Conservation (phyloP, 2,113 vertebrate species). For the Dendropsophus ebraccatus region DNA sequence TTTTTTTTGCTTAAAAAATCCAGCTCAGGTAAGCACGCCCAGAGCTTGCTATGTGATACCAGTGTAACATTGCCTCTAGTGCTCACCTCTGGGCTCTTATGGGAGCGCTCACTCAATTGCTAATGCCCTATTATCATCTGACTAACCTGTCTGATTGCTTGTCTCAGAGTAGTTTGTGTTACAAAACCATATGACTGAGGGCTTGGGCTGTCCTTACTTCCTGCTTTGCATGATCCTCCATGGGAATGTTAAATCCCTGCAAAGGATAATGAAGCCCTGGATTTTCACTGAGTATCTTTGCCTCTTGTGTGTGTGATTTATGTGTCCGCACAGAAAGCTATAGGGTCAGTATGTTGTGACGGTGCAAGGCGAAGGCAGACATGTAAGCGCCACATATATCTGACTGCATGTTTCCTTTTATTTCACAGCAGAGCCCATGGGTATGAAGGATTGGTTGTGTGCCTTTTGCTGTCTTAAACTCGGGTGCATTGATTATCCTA, state of each 20-base stretch:
- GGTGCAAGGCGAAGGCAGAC: background rate
- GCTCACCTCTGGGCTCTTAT: background rate
- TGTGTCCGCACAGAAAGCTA: background rate
- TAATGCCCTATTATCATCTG: conserved; percentile 10
- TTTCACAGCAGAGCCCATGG: conserved; percentile 63
- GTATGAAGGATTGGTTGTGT: conserved; percentile 66
- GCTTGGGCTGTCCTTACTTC: background rate
- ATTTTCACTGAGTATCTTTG: background rate
- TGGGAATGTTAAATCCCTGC: conserved; percentile 7
- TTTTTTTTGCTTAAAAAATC: too few species aligned
- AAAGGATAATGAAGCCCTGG: background rate
- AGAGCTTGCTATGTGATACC: too few species aligned
- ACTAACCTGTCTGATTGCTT: background rate
- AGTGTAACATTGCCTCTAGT: background rate
- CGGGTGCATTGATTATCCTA: conserved; percentile 48
- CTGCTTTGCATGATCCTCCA: background rate
- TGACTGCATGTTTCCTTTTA: background rate
- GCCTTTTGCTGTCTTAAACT: conserved; percentile 62
- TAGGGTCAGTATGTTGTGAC: background rate
- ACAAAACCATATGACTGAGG: background rate
- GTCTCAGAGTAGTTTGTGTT: background rate
- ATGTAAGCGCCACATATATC: background rate
- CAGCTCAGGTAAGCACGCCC: too few species aligned
- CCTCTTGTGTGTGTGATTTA: background rate
- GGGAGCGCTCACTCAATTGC: background rate